phyloP scores from a whole-genome alignment of 1,140 invertebrate genomes.

The Orussus abietinus region DNA sequence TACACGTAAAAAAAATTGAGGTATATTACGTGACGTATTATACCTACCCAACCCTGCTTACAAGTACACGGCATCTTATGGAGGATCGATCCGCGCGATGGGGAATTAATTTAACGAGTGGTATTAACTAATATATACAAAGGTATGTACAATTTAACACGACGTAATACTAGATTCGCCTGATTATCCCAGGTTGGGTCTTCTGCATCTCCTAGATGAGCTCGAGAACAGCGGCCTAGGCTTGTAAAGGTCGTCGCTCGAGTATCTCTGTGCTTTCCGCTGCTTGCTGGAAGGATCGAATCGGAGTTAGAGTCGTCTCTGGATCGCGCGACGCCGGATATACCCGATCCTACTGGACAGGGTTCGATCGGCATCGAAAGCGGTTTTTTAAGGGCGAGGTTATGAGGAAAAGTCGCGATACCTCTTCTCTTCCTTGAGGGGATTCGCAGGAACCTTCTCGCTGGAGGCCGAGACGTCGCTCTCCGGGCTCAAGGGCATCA shows the following conservation, averaged over 20 bases:
- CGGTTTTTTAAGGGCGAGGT: conserved; percentile 12
- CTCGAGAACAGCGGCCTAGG: conserved; percentile 58
- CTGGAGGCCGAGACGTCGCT: conserved; percentile 49
- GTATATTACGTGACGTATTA: too few species aligned
- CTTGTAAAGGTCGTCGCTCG: conserved; percentile 67
- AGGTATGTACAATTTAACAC: conserved; percentile 24
- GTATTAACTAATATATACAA: not conserved
- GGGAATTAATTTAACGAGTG: not conserved
- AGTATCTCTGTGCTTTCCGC: conserved; percentile 58
- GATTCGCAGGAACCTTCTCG: conserved; percentile 36
- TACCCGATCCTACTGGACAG: not conserved
- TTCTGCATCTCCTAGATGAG: conserved; percentile 50
- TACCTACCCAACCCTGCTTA: too few species aligned
- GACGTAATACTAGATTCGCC: conserved; percentile 24
- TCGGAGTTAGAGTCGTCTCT: conserved; percentile 13
- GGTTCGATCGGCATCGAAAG: conserved; percentile 1
- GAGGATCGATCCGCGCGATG: too few species aligned
- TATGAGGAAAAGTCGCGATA: conserved; percentile 14
- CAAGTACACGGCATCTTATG: not conserved
- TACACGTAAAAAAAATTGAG: too few species aligned
- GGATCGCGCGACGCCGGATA: not conserved
- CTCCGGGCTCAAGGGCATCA: conserved; percentile 50
- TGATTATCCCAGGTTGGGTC: conserved; percentile 43
- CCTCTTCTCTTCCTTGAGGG: conserved; percentile 45
- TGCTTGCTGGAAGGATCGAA: conserved; percentile 37